Evolutionary conservation across 1,140 invertebrate species (phyloP).

Genomic region (Sitobion miscanthi): DNA sequence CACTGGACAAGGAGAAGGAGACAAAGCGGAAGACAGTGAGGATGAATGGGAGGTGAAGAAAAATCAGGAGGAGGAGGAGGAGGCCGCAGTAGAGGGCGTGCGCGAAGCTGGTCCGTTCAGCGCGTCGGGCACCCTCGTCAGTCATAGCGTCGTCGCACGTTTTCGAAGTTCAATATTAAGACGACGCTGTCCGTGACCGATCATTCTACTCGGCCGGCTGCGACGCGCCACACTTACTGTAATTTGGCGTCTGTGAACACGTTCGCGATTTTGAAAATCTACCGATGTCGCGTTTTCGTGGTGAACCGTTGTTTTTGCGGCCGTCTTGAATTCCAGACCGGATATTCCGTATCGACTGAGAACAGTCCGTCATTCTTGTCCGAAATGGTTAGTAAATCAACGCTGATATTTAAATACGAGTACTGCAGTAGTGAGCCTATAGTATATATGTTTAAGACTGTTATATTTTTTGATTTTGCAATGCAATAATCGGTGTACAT

Average conservation of each 20-base stretch:
- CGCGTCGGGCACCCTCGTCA: neutral
- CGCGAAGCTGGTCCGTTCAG: neutral
- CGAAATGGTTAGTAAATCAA: neutral
- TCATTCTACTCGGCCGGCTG: neutral
- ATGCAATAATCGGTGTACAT: neutral
- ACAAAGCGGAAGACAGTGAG: neutral
- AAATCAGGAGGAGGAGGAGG: neutral
- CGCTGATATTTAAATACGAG: neutral
- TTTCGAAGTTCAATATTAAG: slow-evolving; percentile 12
- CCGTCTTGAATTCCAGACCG: neutral
- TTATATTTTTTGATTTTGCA: neutral
- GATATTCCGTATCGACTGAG: neutral
- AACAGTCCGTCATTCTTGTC: neutral
- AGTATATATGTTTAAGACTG: neutral
- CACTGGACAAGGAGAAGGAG: neutral
- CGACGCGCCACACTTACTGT: neutral
- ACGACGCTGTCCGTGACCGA: neutral
- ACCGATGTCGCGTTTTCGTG: neutral
- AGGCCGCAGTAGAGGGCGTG: neutral
- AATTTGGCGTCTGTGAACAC: neutral
- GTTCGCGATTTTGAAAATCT: neutral
- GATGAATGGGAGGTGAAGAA: neutral
- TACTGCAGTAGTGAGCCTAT: neutral
- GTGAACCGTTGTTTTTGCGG: neutral
- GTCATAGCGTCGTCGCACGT: neutral